A percentile compares a stretch with the other conserved stretches of the same genome.
These are phyloP conservation scores for Lepidochrysops patricia DNA, from an alignment of 2,888 invertebrate species.

Conservation along the genomic window DNA sequence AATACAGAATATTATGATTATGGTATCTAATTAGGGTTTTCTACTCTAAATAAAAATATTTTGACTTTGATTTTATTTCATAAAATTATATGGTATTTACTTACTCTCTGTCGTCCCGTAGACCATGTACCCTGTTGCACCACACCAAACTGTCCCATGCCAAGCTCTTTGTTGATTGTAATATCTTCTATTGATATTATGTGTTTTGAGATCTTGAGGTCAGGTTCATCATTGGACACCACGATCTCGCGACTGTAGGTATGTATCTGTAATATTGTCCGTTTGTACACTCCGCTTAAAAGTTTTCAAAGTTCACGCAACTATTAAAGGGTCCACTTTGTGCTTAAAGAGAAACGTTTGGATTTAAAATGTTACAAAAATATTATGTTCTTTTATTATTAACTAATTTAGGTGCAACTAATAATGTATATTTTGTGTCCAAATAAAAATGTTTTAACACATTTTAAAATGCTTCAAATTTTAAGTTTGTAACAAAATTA, in stretches of 20 bases:
- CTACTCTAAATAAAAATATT: neutral
- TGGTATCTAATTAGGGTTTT: no score
- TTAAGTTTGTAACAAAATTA: no score
- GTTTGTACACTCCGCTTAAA: no score
- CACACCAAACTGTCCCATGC: constrained; percentile 97
- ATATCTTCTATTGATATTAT: constrained; percentile 93
- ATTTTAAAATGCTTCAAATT: no score
- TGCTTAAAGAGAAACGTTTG: no score
- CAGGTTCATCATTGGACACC: neutral
- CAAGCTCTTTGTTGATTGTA: constrained; percentile 94
- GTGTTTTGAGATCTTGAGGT: constrained; percentile 76
- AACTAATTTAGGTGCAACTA: no score
- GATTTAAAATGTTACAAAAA: no score
- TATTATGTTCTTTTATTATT: no score
- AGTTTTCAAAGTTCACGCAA: neutral
- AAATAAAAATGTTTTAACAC: no score
- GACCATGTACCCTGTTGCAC: constrained; percentile 99
- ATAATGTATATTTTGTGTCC: no score
- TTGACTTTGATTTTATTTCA: neutral
- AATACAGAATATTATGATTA: no score
- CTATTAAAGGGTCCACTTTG: neutral
- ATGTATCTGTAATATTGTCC: neutral
- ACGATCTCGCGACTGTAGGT: neutral
- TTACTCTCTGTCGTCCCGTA: constrained; percentile 91
- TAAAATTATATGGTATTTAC: constrained; percentile 24